These are phyloP conservation scores for Corythornis madagascariensis DNA, from an alignment of 2,113 vertebrate species.

Conservation along the genomic window DNA sequence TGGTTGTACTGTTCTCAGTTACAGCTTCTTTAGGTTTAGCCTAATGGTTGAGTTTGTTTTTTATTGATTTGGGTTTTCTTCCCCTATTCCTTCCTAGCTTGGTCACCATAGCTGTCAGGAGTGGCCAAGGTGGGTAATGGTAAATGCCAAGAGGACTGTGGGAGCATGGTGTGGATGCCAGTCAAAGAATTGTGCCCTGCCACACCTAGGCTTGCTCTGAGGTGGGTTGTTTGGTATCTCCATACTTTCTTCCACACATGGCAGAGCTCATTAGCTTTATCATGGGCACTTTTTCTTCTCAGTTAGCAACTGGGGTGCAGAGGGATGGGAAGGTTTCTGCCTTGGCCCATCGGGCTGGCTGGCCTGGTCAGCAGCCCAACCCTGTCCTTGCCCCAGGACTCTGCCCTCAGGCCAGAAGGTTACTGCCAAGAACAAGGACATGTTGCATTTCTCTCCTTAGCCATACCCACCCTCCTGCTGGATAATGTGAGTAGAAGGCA, in stretches of 20 bases:
- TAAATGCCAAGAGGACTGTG: not conserved
- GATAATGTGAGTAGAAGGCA: not conserved
- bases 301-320: not conserved
- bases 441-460: not conserved
- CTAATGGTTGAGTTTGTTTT: fast-evolving
- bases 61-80: not conserved
- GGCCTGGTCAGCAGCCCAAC: not conserved
- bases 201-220: not conserved
- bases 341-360: not conserved
- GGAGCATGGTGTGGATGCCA: not conserved
- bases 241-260: not conserved
- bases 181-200: not conserved
- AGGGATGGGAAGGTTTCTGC: not conserved
- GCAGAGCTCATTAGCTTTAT: not conserved
- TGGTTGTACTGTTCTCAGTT: not conserved
- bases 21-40: not conserved
- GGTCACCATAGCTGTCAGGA: not conserved
- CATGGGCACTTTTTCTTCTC: not conserved
- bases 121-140: not conserved
- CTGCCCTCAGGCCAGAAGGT: not conserved
- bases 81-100: not conserved
- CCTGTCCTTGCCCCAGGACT: not conserved
- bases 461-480: not conserved
- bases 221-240: not conserved
- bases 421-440: not conserved